These are phyloP conservation scores for Neomonachus schauinslandi DNA, from an alignment of 2,113 vertebrate species.

Conservation along the genomic window DNA sequence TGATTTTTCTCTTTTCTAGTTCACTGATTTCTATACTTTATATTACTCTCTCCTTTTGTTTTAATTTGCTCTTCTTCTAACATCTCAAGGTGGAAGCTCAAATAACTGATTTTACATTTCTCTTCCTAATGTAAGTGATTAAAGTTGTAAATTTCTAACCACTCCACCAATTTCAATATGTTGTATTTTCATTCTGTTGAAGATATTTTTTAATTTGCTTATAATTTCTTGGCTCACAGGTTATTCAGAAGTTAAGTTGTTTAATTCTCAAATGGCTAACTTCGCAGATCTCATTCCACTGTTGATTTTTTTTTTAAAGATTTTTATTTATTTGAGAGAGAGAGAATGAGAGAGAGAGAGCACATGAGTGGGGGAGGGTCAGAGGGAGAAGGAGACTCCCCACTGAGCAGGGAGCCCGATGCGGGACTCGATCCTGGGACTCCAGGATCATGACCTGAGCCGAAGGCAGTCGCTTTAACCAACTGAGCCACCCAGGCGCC, in stretches of 20 bases:
- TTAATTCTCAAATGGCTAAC: background rate
- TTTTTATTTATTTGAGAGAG: too few species aligned
- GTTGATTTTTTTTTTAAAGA: too few species aligned
- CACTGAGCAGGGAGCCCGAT: too few species aligned
- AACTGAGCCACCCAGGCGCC: too few species aligned
- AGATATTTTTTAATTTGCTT: background rate
- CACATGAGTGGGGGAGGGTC: too few species aligned
- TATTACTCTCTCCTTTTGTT: background rate
- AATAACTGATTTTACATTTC: conserved; percentile 22
- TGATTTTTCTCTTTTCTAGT: background rate
- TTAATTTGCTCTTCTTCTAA: background rate
- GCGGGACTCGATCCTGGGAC: too few species aligned
- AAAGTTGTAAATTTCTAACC: background rate
- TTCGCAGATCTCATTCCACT: background rate
- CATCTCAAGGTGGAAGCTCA: background rate
- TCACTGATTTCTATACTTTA: background rate
- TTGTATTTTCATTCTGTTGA: background rate
- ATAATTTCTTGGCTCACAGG: background rate
- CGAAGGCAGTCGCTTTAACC: too few species aligned
- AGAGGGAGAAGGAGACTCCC: too few species aligned
- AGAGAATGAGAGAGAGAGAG: too few species aligned
- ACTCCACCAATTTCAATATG: background rate
- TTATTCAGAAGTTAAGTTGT: background rate
- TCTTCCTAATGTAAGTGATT: background rate
- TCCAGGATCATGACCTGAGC: too few species aligned